Evolutionary conservation across 1,140 invertebrate species (phyloP).

Genomic region (Scaptomyza pallida): DNA sequence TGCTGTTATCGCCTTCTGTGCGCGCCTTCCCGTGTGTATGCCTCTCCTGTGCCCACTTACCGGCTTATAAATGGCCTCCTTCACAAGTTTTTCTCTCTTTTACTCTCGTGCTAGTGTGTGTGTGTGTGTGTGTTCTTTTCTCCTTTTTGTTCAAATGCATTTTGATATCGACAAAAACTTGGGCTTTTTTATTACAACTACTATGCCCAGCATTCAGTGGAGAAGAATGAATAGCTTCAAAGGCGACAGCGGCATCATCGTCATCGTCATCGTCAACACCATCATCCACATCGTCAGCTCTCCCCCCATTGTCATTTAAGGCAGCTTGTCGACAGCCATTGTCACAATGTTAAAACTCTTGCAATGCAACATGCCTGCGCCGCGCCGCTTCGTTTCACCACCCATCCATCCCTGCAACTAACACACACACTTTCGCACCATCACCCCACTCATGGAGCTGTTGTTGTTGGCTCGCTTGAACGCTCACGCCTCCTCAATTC

Average conservation of each 20-base stretch:
- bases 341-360: conserved; percentile 73
- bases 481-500: conserved; percentile 60
- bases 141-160: conserved; percentile 62
- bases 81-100: conserved; percentile 14
- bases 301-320: conserved; percentile 74
- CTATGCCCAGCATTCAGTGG: conserved; percentile 41
- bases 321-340: conserved; percentile 74
- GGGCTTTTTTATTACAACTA: conserved; percentile 61
- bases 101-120: conserved; percentile 38
- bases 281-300: conserved; percentile 37
- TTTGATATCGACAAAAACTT: conserved; percentile 77
- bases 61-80: conserved; percentile 33
- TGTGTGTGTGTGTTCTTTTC: conserved; percentile 22
- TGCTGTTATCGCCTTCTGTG: conserved; percentile 36
- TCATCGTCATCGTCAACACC: conserved; percentile 29
- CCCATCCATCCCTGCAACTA: neutral
- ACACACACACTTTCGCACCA: conserved; percentile 15
- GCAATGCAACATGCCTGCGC: conserved; percentile 56
- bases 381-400: conserved; percentile 28
- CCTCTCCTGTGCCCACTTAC: conserved; percentile 6
- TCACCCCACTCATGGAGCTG: conserved; percentile 18
- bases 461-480: conserved; percentile 68
- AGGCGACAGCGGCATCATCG: conserved; percentile 23
- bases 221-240: conserved; percentile 30
- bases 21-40: neutral